Conservation (phyloP, 2,113 vertebrate genomes). For the Procavia capensis region DNA sequence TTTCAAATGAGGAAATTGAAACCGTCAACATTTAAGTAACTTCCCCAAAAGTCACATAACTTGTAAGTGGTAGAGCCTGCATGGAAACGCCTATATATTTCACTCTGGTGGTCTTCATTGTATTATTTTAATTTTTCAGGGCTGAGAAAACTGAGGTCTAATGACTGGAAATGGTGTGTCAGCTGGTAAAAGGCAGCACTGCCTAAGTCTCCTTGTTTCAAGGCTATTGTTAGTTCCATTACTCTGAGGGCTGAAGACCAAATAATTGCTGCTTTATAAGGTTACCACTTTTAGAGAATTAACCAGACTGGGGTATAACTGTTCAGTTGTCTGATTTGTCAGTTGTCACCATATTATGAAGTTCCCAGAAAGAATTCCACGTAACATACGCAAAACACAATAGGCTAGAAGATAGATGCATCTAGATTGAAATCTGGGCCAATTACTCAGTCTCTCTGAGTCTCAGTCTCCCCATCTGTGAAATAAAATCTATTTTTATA, state of each 20-base stretch:
- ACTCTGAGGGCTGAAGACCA: not conserved
- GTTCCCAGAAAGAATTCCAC: not conserved
- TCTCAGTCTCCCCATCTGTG: not conserved
- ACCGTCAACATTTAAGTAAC: slow-evolving; percentile 9
- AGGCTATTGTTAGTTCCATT: not conserved
- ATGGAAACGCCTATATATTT: not conserved
- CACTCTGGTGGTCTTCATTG: not conserved
- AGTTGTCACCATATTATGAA: not conserved
- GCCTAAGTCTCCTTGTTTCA: not conserved
- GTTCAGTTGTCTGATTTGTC: not conserved
- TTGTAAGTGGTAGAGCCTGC: not conserved
- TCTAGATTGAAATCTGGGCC: not conserved
- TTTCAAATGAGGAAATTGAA: not conserved
- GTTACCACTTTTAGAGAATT: not conserved
- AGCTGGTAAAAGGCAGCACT: not conserved
- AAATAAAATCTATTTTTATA: not conserved
- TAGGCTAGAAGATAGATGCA: not conserved
- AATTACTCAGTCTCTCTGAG: not conserved
- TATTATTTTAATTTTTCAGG: not conserved
- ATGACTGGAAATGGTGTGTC: no score
- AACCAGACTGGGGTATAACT: not conserved
- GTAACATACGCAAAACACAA: no score
- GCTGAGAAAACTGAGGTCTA: not conserved
- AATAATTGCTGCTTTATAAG: not conserved
- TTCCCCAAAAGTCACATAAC: not conserved